These are phyloP conservation scores for Sphaerophoria rueppellii DNA, from an alignment of 2,888 invertebrate species.

Conservation along the genomic window DNA sequence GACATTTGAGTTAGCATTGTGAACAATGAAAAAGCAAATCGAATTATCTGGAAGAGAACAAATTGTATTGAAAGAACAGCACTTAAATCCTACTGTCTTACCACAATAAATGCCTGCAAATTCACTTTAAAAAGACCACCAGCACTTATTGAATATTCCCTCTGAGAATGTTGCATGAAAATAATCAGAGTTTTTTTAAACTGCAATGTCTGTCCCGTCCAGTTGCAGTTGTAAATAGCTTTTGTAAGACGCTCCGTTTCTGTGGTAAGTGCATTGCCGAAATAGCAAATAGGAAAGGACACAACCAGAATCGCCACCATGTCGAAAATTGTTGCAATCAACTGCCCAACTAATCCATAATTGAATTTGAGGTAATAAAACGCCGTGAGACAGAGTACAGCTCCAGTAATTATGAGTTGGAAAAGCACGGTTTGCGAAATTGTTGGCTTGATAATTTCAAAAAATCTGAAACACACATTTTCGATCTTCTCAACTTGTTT, in stretches of 20 bases:
- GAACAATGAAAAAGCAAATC: constrained; percentile 41
- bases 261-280: constrained; percentile 28
- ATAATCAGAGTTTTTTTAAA: constrained; percentile 35
- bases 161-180: constrained; percentile 45
- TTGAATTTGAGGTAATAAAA: constrained; percentile 36
- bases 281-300: constrained; percentile 34
- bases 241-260: constrained; percentile 23
- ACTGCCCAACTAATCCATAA: neutral
- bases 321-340: constrained; percentile 9
- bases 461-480: constrained; percentile 5
- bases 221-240: constrained; percentile 42
- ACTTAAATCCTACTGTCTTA: neutral
- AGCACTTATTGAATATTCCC: constrained; percentile 14
- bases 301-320: constrained; percentile 11
- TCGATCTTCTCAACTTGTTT: no score
- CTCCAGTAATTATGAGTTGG: constrained; percentile 43
- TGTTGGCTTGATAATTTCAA: constrained; percentile 29
- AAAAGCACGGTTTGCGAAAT: constrained; percentile 14
- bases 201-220: constrained; percentile 34
- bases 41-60: constrained; percentile 27
- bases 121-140: constrained; percentile 35
- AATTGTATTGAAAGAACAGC: neutral
- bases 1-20: constrained; percentile 25
- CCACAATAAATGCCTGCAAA: constrained; percentile 40
- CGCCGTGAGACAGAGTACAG: constrained; percentile 11